phyloP scores from a whole-genome alignment of 2,888 invertebrate genomes.

The Hirtodrosophila cameraria region DNA sequence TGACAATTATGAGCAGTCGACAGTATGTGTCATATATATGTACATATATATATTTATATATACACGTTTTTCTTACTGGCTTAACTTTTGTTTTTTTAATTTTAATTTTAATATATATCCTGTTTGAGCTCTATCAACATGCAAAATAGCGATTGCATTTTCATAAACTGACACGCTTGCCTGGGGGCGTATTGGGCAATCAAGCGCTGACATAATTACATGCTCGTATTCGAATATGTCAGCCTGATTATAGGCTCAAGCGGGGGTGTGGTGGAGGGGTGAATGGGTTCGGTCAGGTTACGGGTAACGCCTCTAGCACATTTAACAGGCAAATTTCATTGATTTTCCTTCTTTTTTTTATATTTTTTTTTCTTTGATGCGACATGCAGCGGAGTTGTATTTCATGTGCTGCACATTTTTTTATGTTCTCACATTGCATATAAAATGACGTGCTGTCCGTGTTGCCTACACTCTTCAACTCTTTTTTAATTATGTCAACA shows the following conservation, averaged over 20 bases:
- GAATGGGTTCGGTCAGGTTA: not conserved
- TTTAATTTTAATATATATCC: not conserved
- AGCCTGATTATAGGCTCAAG: constrained; percentile 59
- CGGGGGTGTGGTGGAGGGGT: constrained; percentile 3
- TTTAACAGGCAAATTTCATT: constrained; percentile 64
- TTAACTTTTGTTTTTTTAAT: no score
- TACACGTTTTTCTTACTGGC: constrained; percentile 12
- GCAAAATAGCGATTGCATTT: constrained; percentile 61
- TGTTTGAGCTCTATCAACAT: constrained; percentile 51
- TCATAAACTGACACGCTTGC: constrained; percentile 54
- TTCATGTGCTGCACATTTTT: constrained; percentile 7
- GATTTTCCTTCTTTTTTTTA: constrained; percentile 15
- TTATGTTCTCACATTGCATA: constrained; percentile 15
- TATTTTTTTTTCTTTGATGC: constrained; percentile 7
- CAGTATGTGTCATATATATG: not conserved
- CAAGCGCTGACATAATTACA: constrained; percentile 72
- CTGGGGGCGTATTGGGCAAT: constrained; percentile 56
- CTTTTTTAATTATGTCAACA: constrained; percentile 66
- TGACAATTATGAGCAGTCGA: constrained; percentile 47
- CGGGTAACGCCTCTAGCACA: constrained; percentile 9
- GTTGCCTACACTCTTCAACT: constrained; percentile 42
- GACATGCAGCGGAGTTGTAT: constrained; percentile 30
- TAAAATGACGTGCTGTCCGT: constrained; percentile 13
- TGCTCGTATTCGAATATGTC: constrained; percentile 57
- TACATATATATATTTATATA: not conserved